Evolutionary conservation across 2,113 vertebrate species (phyloP).

Genomic region (Hydropotes inermis): DNA sequence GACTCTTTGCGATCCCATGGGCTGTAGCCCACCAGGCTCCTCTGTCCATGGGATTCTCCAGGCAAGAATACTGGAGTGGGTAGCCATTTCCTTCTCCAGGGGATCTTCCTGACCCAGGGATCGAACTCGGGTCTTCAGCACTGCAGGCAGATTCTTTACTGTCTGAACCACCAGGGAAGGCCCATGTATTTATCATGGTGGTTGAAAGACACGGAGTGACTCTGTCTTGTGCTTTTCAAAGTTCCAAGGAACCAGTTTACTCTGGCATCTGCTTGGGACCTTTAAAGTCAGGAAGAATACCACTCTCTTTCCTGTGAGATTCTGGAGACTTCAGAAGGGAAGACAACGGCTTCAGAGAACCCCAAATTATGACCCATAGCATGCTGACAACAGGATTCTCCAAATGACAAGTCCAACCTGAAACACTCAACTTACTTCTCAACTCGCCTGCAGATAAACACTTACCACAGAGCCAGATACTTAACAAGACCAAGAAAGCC

Average conservation of each 20-base stretch:
- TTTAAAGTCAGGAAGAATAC: neutral
- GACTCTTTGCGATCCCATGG: neutral
- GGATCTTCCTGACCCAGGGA: neutral
- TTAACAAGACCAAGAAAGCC: constrained; percentile 94
- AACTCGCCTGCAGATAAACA: neutral
- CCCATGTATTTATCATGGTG: neutral
- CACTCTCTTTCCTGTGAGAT: neutral
- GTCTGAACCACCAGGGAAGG: neutral
- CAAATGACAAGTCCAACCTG: neutral
- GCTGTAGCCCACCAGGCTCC: neutral
- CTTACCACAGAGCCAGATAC: constrained; percentile 97
- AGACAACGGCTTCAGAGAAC: neutral
- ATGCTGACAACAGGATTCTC: neutral
- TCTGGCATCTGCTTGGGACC: neutral
- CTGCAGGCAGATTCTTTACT: neutral
- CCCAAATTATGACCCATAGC: neutral
- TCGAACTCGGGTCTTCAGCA: neutral
- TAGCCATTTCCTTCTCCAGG: neutral
- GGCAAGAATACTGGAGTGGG: neutral
- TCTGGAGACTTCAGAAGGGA: neutral
- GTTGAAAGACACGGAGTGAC: neutral
- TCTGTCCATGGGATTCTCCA: neutral
- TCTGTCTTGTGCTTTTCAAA: neutral
- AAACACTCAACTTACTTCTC: neutral
- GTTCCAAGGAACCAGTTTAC: neutral